Base-by-base conservation (phyloP, 2,113 vertebrate genomes). In the Caranx melampygus region DNA sequence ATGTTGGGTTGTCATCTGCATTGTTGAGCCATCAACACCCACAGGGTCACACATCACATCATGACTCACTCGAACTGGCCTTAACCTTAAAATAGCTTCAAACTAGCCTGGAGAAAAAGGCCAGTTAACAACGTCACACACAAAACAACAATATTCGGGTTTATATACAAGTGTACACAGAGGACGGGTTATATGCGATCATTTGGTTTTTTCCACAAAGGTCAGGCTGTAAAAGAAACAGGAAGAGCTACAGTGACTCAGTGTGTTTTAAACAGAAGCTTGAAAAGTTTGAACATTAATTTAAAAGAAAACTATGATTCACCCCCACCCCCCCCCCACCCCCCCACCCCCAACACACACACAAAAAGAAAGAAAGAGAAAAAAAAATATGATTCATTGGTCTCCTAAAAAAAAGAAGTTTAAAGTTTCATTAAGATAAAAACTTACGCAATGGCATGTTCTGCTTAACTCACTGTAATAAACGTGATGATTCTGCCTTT, bases 1-100 rank as follows among this genome's bases (percentile, higher is more conserved):
- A 57, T 78, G 79, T 58, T 20, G 42, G n/a, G 61, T 70, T 73
- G 79, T 79, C 64, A 58, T 49, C 72, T 16, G 3, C 51, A 34
- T 54, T 81, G 77, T 72, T 54, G 14, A 64, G 59, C 75, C 64
- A 31, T 81, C 82, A 77, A 79, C 87, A 91, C 64, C 82, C 75
- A 45, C 71, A 40, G 78, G 59, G 75, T 55, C 72, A 35, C 18
- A 69, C 78, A 62, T n/a, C 52, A 34, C 2, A 34, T 37, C 9
- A 15, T 81, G 82, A 87, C 33, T 83, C 80, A 75, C 31, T 6
- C 33, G 2, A n/a, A 42, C n/a, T 15, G 58, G 81, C 67, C 59
- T 34, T 11, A 35, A 49, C 71, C 79, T 84, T 82, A 68, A 86
- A 74, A 82, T 75, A 72, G 63, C 63, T 45, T 47, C 2, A 18